Evolutionary conservation across 30 jellyfish, hydroid and myxozoan genomes (phyloP).

Genomic region (Rhopilema esculentum): DNA sequence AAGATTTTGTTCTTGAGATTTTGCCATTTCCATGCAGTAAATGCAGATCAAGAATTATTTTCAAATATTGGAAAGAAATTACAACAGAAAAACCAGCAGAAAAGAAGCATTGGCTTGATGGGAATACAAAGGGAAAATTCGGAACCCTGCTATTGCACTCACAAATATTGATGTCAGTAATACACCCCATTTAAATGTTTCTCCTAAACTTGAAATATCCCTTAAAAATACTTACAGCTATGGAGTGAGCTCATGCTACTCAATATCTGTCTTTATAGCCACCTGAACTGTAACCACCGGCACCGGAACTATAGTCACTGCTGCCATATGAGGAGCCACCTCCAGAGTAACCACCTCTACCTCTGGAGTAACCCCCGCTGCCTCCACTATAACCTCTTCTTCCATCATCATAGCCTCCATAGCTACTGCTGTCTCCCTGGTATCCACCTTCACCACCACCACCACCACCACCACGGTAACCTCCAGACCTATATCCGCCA

Average conservation of each 20-base stretch:
- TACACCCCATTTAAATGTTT: no score
- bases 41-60: no score
- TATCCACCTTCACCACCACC: slow-evolving; percentile 16
- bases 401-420: not conserved
- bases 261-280: slow-evolving; percentile 10
- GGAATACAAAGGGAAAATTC: no score
- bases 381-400: slow-evolving; percentile 27
- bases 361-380: slow-evolving; percentile 22
- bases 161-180: no score
- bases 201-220: no score
- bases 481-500: slow-evolving; percentile 34
- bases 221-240: not conserved
- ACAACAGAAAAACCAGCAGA: no score
- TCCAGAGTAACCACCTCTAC: slow-evolving; percentile 28
- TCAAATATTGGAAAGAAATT: no score
- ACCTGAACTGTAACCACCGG: slow-evolving; percentile 20
- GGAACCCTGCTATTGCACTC: no score
- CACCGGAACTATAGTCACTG: slow-evolving; percentile 1
- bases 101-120: no score
- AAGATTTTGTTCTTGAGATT: no score
- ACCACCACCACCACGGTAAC: slow-evolving; percentile 23
- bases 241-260: not conserved
- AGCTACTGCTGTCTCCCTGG: not conserved
- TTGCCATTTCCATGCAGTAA: no score
- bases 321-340: slow-evolving; percentile 12